Evolutionary conservation across 2,797 vertebrate genomes (phyloP), one percentile per base, ranked within the genome.

Genomic region (Pyrocephalus nanus): DNA sequence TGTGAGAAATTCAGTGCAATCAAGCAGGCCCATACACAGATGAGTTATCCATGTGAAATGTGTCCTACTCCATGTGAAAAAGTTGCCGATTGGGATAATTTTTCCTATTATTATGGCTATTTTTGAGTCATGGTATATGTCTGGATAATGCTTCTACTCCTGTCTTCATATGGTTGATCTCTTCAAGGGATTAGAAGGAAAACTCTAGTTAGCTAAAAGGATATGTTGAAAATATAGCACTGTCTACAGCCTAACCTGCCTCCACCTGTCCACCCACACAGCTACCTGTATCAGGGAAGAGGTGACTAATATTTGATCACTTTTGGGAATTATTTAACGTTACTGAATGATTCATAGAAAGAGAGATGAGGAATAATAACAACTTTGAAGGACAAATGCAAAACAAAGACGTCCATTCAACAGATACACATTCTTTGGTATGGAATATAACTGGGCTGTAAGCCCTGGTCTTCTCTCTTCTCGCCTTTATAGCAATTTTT

Each of bases 271-370:
- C 71, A 91, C 91, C 83, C 61, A 86, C 11, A 0, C 71, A 89
- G 36, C 62, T 94, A 92, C 90, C 88, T 94, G 61, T 53, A 42
- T 70, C 88, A 82, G 92, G 84, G 83, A 88, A 86, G 60, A 91
- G 48, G 65, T 93, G 79, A 96, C 47, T 96, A 97, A 96, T 90
- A 88, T 94, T 93, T 88, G 48, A 90, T 97, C 88, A 65, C 60
- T 95, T 36, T 83, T 75, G 36, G 29, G 60, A 90, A 72, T 71
- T 92, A n/a, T 90, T 93, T 86, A 92, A 86, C 48, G 16, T 60
- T 84, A 43, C 20, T 62, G 53, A 92, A 77, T 81, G 95, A 89
- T 71, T 96, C 89, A 81, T 55, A 86, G 92, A 69, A 91, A 85
- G 48, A 87, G 29, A 76, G 30, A 91, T 29, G 34, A 38, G 42